These are phyloP conservation scores for Pentalonia nigronervosa DNA, from an alignment of 1,140 invertebrate species.

Conservation along the genomic window DNA sequence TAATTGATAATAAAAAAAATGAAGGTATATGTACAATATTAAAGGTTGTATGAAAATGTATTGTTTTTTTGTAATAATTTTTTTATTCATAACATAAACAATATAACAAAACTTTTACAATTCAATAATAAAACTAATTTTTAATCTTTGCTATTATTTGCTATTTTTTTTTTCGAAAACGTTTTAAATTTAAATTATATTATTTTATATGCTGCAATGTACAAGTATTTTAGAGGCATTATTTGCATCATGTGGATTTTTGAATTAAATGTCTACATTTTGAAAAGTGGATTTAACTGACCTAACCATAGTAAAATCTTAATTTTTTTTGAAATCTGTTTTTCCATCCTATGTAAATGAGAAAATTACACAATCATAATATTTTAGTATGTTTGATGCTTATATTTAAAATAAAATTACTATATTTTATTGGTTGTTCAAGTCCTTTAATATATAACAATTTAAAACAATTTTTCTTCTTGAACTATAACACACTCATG, in stretches of 20 bases:
- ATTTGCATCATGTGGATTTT: background rate
- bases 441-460: background rate
- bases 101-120: background rate
- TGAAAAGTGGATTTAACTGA: too few relatives aligned
- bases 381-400: background rate
- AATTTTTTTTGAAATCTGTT: background rate
- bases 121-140: background rate
- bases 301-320: too few relatives aligned
- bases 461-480: slow-evolving; percentile 68
- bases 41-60: background rate
- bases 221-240: background rate
- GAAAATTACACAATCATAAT: background rate
- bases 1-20: background rate
- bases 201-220: background rate
- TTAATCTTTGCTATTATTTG: background rate
- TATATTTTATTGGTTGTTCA: background rate
- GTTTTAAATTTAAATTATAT: background rate
- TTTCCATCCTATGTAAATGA: background rate
- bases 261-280: background rate
- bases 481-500: slow-evolving; percentile 80
- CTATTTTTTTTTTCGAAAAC: background rate
- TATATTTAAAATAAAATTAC: background rate
- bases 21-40: background rate
- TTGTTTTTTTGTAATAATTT: too few relatives aligned
- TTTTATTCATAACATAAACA: background rate